phyloP scores from a whole-genome alignment of 1,140 invertebrate genomes.

The Heliothis subflexa region DNA sequence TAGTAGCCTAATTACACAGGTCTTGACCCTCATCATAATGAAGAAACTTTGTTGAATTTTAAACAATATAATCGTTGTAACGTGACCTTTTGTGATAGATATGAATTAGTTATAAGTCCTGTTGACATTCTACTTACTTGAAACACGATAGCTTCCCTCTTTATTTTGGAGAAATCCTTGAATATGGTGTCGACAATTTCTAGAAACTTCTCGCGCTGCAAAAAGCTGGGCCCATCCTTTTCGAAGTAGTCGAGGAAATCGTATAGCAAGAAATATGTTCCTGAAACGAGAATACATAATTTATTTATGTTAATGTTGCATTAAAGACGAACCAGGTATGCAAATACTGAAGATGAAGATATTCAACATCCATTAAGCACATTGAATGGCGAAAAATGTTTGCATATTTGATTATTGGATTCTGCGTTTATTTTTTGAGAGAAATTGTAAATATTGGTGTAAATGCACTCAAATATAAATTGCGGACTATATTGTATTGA shows the following conservation, averaged over 20 bases:
- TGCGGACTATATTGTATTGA: too few relatives aligned
- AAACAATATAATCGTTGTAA: slow-evolving; percentile 41
- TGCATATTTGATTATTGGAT: slow-evolving; percentile 24
- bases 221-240: slow-evolving; percentile 92
- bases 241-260: slow-evolving; percentile 96
- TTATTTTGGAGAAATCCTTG: slow-evolving; percentile 93
- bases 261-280: slow-evolving; percentile 96
- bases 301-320: slow-evolving; percentile 45
- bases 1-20: slow-evolving; percentile 26
- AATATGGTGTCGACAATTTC: slow-evolving; percentile 95
- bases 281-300: slow-evolving; percentile 86
- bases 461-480: too few relatives aligned
- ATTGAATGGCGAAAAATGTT: slow-evolving; percentile 5
- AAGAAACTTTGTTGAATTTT: slow-evolving; percentile 34
- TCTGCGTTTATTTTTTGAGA: not conserved
- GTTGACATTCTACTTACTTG: slow-evolving; percentile 88
- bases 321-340: slow-evolving; percentile 22
- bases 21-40: slow-evolving; percentile 41
- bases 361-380: slow-evolving; percentile 14
- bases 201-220: slow-evolving; percentile 93
- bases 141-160: slow-evolving; percentile 95
- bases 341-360: slow-evolving; percentile 26
- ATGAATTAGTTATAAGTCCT: slow-evolving; percentile 32
- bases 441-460: not conserved
- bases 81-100: slow-evolving; percentile 9